Conservation (phyloP, 1,140 invertebrate genomes). For the Zaprionus camerounensis region DNA sequence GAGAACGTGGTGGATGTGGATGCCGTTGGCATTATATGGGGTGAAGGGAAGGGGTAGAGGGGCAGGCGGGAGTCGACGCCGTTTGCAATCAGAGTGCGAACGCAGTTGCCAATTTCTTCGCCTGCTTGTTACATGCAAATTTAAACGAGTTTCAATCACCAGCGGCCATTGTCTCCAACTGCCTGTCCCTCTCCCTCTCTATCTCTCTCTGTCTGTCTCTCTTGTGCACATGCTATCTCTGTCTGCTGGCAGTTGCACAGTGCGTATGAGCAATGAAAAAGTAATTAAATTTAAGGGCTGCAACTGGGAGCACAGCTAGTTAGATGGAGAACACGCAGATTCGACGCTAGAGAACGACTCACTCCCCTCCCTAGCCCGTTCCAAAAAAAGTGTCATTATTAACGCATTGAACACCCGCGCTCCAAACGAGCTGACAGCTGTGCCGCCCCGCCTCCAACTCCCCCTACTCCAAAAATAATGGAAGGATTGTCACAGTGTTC, state of each 20-base stretch:
- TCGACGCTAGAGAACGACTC: conserved; percentile 22
- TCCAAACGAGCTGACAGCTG: conserved; percentile 66
- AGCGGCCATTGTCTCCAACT: conserved; percentile 45
- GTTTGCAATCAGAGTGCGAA: conserved; percentile 67
- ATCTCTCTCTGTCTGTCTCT: conserved; percentile 10
- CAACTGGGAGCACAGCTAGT: conserved; percentile 61
- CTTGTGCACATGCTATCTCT: conserved; percentile 1
- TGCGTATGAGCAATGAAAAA: conserved; percentile 83
- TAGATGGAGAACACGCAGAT: conserved; percentile 40
- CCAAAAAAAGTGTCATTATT: conserved; percentile 78
- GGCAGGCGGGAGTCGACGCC: conserved; percentile 16
- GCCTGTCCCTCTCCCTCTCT: conserved; percentile 16
- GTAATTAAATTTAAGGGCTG: conserved; percentile 83
- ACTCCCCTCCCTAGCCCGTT: neutral
- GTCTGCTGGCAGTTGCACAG: conserved; percentile 51
- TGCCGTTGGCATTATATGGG: neutral
- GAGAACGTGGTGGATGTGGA: neutral
- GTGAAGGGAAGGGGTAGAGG: neutral
- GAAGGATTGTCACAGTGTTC: conserved; percentile 4
- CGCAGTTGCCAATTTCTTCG: conserved; percentile 73
- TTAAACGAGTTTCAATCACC: conserved; percentile 83
- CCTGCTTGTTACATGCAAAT: conserved; percentile 76
- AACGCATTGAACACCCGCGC: conserved; percentile 70
- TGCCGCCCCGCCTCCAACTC: conserved; percentile 16
- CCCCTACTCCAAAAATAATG: neutral